phyloP scores from a whole-genome alignment of 92 coral and sea anemone species.

The Porites cylindrica region DNA sequence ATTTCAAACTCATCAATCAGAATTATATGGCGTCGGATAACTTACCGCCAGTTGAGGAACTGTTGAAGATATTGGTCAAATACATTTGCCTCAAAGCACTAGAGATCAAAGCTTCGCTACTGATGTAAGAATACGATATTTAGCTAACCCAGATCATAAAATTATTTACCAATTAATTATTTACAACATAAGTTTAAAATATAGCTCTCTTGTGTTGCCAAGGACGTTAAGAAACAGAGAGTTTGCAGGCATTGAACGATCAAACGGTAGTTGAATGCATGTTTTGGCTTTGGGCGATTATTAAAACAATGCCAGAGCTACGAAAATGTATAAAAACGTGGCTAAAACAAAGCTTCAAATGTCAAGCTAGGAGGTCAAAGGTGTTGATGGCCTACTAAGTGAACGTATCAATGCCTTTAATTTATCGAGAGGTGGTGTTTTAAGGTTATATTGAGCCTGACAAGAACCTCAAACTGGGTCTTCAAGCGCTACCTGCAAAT shows the following conservation, averaged over 20 bases:
- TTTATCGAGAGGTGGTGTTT: background rate
- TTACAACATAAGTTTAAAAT: slow-evolving; percentile 27
- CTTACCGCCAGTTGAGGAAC: slow-evolving; percentile 33
- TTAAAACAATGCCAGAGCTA: background rate
- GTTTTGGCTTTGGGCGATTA: background rate
- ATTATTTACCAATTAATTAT: slow-evolving; percentile 59
- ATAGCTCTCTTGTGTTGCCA: background rate
- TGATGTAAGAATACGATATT: slow-evolving; percentile 74
- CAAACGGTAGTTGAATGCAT: background rate
- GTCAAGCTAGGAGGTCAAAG: slow-evolving; percentile 4
- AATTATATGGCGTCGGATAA: background rate
- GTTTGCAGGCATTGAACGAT: too few relatives aligned
- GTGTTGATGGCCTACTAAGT: background rate
- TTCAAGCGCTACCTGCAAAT: background rate
- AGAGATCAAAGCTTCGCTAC: slow-evolving; percentile 39
- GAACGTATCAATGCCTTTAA: background rate
- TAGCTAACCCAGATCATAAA: slow-evolving; percentile 47
- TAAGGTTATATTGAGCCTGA: background rate
- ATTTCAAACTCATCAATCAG: background rate
- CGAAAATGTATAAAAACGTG: background rate
- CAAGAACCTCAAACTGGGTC: background rate
- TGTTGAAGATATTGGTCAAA: slow-evolving; percentile 36
- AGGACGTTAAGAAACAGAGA: background rate
- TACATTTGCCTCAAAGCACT: slow-evolving; percentile 21
- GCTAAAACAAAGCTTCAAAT: background rate